Evolutionary conservation across 2,888 invertebrate species (phyloP), one percentile per base, ranked within the genome.

Genomic region (Ceraclea dissimilis): DNA sequence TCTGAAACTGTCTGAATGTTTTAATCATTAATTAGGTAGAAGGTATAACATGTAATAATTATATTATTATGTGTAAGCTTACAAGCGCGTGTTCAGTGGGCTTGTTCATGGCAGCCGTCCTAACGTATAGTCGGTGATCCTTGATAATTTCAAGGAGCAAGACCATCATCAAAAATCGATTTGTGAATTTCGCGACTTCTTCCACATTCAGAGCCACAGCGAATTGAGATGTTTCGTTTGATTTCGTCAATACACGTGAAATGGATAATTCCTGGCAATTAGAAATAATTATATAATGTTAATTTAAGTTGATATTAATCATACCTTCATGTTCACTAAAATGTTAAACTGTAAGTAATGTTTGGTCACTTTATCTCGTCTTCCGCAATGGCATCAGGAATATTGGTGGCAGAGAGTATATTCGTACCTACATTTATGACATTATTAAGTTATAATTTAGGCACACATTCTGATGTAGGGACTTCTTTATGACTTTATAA

Each of bases 251-350:
- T 16, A 13, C 39, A 39, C 39, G 39, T 39, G 16, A 49, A 11
- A 17, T 18, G 11, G 11, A 11, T 19, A 17, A 47, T 17, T 17
- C 22, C 20, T 26, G 6, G 49, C 26, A 49, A 49, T 49, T 49
- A 49, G 49, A 49, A 6, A 16, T 39, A 31, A 11, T n/a, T 31
- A 39, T 13, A 26, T 49, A 49, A 49, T 49, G 49, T 26, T 49
- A 47, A 47, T 47, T 47, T 47, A 18, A 47, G 47, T 47, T 20
- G 49, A 26, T 19, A 49, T 49, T 49, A 49, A 49, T 49, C 21
- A 49, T 47, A 20, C 8, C 13, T 39, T 26, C 26, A 26, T 10
- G 26, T 26, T 26, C 4, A 4, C 10, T 26, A 10, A 26, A 26
- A 26, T 26, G 4, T 26, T 26, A 26, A 6, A 10, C 26, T 6